Percentiles rank a stretch among this genome's conserved stretches.
These are phyloP conservation scores for Pygmarrhopalites habei DNA, from an alignment of 1,140 invertebrate genomes.

Conservation along the genomic window DNA sequence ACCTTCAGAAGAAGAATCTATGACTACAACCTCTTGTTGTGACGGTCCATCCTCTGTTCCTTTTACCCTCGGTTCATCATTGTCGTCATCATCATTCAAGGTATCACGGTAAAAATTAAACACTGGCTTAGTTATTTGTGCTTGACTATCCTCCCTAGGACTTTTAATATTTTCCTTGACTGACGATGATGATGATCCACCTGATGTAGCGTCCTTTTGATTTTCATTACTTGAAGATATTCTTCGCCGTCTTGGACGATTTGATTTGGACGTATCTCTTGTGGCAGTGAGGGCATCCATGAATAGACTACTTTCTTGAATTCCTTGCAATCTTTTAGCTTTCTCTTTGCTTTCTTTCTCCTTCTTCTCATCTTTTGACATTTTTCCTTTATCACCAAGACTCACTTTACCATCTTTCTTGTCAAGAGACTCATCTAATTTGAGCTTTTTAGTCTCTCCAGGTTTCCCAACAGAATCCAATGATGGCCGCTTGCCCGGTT, in stretches of 20 bases:
- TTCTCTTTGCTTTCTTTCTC: constrained; percentile 43
- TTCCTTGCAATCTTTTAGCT: constrained; percentile 45
- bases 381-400: constrained; percentile 38
- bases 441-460: constrained; percentile 29
- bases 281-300: constrained; percentile 74
- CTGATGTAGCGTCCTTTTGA: constrained; percentile 48
- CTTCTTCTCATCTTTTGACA: constrained; percentile 45
- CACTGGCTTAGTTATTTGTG: constrained; percentile 21
- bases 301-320: constrained; percentile 83
- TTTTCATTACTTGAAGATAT: constrained; percentile 57
- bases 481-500: constrained; percentile 19
- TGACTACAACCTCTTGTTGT: background rate
- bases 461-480: constrained; percentile 27
- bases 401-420: constrained; percentile 30
- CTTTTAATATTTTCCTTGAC: background rate
- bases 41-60: background rate
- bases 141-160: constrained; percentile 10
- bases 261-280: constrained; percentile 54
- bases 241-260: constrained; percentile 67
- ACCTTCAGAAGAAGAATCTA: background rate
- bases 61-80: constrained; percentile 32
- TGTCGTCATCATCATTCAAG: constrained; percentile 44
- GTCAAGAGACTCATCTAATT: constrained; percentile 18
- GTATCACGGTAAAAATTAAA: constrained; percentile 86
- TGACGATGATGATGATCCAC: constrained; percentile 47